Percentiles rank a stretch among this genome's conserved stretches.
Evolutionary conservation across 92 coral and sea anemone genomes (phyloP).

Genomic region (Siderastrea siderea): DNA sequence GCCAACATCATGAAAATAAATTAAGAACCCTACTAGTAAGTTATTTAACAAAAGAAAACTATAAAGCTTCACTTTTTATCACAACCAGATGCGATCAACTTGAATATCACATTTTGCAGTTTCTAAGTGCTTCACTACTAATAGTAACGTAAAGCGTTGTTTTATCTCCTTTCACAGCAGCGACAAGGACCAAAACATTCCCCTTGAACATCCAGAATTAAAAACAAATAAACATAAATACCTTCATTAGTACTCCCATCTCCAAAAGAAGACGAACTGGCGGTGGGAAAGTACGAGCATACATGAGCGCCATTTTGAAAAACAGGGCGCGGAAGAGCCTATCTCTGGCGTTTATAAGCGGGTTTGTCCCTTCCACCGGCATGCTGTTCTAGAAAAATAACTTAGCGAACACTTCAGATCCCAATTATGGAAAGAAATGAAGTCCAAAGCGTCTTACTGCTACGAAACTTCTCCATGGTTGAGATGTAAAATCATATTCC

Average conservation of each 20-base stretch:
- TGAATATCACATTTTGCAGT: neutral
- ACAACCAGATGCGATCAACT: neutral
- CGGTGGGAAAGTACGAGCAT: constrained; percentile 95
- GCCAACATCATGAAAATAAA: neutral
- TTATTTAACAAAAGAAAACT: neutral
- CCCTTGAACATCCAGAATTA: neutral
- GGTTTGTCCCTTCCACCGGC: constrained; percentile 98
- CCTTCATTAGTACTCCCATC: constrained; percentile 95
- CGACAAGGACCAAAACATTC: neutral
- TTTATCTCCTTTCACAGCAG: neutral
- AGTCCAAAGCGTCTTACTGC: neutral
- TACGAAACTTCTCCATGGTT: constrained; percentile 2
- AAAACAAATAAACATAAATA: constrained; percentile 11
- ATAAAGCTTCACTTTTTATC: neutral
- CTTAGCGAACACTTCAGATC: neutral
- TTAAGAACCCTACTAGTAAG: neutral
- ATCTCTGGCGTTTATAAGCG: constrained; percentile 95
- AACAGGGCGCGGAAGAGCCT: constrained; percentile 98
- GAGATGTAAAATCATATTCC: neutral
- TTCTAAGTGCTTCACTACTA: constrained; percentile 7
- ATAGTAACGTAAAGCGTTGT: neutral
- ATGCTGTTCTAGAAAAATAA: constrained; percentile 44
- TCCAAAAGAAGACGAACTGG: constrained; percentile 90
- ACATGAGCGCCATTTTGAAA: constrained; percentile 99
- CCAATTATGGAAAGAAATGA: neutral